Percentiles rank a stretch among this genome's conserved stretches.
Conservation (phyloP, 1,140 invertebrate species). For the Drosophila lowei region DNA sequence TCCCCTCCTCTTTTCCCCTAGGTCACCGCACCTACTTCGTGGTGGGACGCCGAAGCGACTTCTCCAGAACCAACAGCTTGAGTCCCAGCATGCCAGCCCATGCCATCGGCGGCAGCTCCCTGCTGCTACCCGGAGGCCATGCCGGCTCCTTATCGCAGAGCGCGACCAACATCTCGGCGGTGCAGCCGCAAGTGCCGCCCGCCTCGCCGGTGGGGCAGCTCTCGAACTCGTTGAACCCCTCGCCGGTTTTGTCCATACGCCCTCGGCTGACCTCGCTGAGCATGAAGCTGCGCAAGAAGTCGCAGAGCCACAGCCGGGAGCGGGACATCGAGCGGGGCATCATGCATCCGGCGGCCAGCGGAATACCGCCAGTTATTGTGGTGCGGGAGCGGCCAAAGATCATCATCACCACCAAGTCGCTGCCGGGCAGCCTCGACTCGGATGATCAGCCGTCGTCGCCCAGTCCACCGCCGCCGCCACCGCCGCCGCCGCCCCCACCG, state of each 20-base stretch:
- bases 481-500: conserved; percentile 65
- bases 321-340: conserved; percentile 72
- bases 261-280: conserved; percentile 77
- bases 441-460: conserved; percentile 85
- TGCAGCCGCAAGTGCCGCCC: conserved; percentile 78
- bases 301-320: conserved; percentile 60
- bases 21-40: conserved; percentile 93
- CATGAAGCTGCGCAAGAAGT: conserved; percentile 82
- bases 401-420: conserved; percentile 86
- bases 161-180: conserved; percentile 77
- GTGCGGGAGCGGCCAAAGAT: conserved; percentile 84
- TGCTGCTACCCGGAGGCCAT: conserved; percentile 66
- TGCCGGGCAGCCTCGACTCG: conserved; percentile 91
- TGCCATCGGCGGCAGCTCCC: conserved; percentile 71
- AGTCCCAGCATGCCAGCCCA: conserved; percentile 77
- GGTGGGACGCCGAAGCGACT: conserved; percentile 84
- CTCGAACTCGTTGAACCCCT: conserved; percentile 80
- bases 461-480: not conserved
- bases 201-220: conserved; percentile 79
- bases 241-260: conserved; percentile 79
- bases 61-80: conserved; percentile 75
- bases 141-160: conserved; percentile 70
- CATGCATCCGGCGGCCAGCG: conserved; percentile 57
- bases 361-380: conserved; percentile 70
- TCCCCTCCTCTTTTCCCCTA: conserved; percentile 53